phyloP scores from a whole-genome alignment of 2,113 vertebrate genomes.

The Antechinus stuartii region DNA sequence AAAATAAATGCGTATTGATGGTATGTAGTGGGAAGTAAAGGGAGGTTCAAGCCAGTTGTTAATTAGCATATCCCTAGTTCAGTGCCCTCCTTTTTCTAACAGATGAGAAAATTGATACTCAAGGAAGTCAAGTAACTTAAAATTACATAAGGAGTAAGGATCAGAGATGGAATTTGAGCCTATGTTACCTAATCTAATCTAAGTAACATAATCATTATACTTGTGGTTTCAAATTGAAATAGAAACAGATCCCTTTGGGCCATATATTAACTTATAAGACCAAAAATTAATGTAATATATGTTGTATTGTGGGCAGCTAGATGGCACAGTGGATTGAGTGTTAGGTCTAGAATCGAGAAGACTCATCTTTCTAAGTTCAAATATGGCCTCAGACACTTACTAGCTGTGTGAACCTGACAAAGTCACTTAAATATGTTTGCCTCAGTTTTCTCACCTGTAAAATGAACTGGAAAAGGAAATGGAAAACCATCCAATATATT shows the following conservation, averaged over 20 bases:
- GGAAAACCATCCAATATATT: background rate
- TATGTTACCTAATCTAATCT: background rate
- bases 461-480: background rate
- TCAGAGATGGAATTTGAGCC: background rate
- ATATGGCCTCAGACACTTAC: background rate
- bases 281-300: background rate
- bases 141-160: background rate
- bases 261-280: background rate
- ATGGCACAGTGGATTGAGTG: background rate
- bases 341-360: background rate
- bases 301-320: background rate
- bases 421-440: background rate
- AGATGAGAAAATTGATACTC: background rate
- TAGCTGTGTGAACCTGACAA: background rate
- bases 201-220: background rate
- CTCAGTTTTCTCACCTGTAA: background rate
- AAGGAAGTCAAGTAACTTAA: slow-evolving; percentile 23
- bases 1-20: background rate
- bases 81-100: background rate
- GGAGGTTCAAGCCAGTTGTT: background rate
- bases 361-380: background rate
- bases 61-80: background rate
- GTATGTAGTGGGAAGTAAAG: background rate
- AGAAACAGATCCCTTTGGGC: background rate
- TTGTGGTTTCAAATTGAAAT: background rate